Evolutionary conservation across 2,797 vertebrate genomes (phyloP).

Genomic region (Platalea minor): DNA sequence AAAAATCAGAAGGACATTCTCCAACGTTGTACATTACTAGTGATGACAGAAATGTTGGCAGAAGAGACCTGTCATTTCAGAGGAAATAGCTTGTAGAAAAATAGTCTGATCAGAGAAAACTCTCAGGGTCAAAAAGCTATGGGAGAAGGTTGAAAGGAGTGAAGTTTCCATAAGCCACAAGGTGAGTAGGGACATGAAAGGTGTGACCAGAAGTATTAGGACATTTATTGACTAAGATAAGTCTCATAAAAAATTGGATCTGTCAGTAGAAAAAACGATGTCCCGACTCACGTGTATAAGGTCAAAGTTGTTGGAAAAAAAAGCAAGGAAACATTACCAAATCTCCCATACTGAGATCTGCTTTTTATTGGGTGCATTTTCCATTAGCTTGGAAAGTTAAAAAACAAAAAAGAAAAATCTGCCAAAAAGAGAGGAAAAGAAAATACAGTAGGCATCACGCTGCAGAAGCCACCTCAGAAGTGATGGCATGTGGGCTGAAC

Average conservation of each 20-base stretch:
- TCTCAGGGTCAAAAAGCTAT: background rate
- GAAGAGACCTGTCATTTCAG: constrained; percentile 26
- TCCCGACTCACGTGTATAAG: background rate
- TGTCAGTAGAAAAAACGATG: constrained; percentile 44
- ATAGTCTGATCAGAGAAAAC: constrained; percentile 30
- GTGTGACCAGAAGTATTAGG: background rate
- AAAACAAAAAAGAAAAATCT: background rate
- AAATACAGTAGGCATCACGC: background rate
- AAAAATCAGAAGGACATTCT: constrained; percentile 2
- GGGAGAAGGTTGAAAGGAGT: constrained; percentile 33
- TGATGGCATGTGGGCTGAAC: background rate
- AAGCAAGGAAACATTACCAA: background rate
- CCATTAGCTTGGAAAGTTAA: background rate
- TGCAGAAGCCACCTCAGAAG: background rate
- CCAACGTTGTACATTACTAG: background rate
- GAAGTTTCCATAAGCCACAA: background rate
- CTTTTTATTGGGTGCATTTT: background rate
- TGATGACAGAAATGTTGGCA: constrained; percentile 37
- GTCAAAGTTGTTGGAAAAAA: constrained; percentile 30
- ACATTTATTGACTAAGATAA: constrained; percentile 24
- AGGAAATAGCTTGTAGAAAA: constrained; percentile 50
- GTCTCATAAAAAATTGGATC: background rate
- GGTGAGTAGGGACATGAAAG: background rate
- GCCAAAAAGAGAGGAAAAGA: background rate
- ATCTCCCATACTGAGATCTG: background rate